Evolutionary conservation across 2,888 invertebrate species (phyloP), one percentile per base, ranked within the genome.

Genomic region (Apomyelois bistriatella): DNA sequence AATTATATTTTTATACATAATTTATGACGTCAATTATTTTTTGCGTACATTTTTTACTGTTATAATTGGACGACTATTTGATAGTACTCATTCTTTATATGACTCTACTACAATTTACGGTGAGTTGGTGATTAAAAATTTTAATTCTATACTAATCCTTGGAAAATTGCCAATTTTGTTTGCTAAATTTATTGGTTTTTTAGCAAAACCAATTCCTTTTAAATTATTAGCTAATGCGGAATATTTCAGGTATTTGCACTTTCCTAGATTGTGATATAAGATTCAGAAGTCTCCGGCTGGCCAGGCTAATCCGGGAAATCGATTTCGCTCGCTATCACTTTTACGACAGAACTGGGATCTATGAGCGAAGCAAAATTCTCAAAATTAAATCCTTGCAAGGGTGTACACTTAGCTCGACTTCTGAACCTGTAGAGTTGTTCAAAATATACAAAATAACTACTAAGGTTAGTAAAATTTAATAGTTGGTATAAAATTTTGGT

Each of bases 21-120:
- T 93, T 53, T 90, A 94, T 66, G 96, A 96, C 79, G 80, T 95
- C 41, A 94, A 95, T 77, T 96, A 96, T 77, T 93, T 95, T 72
- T 73, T 94, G 59, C 91, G 96, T 66, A 93, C 94, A 75, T 87
- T 93, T 62, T 83, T 95, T 62, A 93, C 93, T 61, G 92, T 95
- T 46, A 65, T 94, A 59, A 84, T 92, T 59, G 94, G 94, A 28
- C 90, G 93, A 57, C 90, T 93, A 56, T 92, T 92, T 72, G 93
- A 94, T 81, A 92, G 92, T 55, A 92, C 87, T 66, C 91, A 91
- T 56, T 91, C 92, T 68, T 92, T 96, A 62, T 84, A 93, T 60
- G 94, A 95, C 69, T 91, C 93, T 62, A 93, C 92, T n/a, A 91
- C 91, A 9, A 91, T 95, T 42, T 93, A 93, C 66, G 95, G 95